Base-by-base conservation (phyloP, 2,888 invertebrate genomes). In the Perizoma flavofasciatum region DNA sequence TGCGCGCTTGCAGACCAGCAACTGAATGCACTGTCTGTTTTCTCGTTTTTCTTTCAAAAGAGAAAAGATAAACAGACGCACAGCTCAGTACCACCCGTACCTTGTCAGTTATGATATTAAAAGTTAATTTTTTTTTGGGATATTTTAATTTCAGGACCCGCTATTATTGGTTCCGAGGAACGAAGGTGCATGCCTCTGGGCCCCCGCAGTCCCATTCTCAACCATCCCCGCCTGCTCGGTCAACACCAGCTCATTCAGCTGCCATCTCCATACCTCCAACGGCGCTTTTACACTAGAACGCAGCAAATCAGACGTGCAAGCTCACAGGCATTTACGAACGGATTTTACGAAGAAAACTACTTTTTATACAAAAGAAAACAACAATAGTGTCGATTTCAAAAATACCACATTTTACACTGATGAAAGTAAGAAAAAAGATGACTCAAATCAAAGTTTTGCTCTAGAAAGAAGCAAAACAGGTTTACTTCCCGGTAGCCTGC, bases 121-220 rank as follows among this genome's bases (percentile, higher is more conserved):
- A 22, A 22, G 22, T n/a, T n/a, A n/a, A n/a, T n/a, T n/a, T n/a
- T n/a, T n/a, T 22, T 22, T 22, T 55, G 43, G n/a, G 22, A 7
- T 55, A 33, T 7, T 52, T 45, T 46, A 10, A 49, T 66, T 81
- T n/a, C 75, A 92, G 92, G 92, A 94, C 78, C 94, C 94, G 0
- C 81, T 94, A 8, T 78, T 94, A 44, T 82, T 94, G 78, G 94
- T 93, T 68, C 94, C 94, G 7, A 86, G 94, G 66, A 94, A 94
- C 79, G 93, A 93, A 66, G 94, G 94, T 11, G 92, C 92, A 6
- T 92, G 88, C 72, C 71, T 88, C 59, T 93, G 88, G 91, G 93
- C 89, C 8, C 92, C 92, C 0, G 71, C 90, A 2, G 79, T 88
- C 55, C 91, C 92, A 1, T 89, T 89, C 69, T 92, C 92, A 1